A percentile compares a stretch with the other conserved stretches of the same genome.
Evolutionary conservation across 1,140 invertebrate genomes (phyloP).

Genomic region (Helicoverpa armigera): DNA sequence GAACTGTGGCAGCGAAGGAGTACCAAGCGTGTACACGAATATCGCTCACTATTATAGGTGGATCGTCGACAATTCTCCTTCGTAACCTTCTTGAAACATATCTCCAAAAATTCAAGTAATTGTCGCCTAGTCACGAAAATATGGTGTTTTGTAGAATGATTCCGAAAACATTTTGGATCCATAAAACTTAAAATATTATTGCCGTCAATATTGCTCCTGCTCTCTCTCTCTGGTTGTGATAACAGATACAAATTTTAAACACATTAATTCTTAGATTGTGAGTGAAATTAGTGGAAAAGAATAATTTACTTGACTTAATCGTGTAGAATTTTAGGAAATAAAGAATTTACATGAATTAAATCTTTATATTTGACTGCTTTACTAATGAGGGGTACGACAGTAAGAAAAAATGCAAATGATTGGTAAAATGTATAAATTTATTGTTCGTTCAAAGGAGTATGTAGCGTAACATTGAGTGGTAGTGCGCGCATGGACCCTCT

Average conservation of each 20-base stretch:
- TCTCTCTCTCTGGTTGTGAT: too few relatives aligned
- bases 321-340: background rate
- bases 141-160: slow-evolving; percentile 1
- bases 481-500: slow-evolving; percentile 64
- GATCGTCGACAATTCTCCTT: slow-evolving; percentile 90
- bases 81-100: slow-evolving; percentile 51
- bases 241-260: too few relatives aligned
- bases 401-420: background rate
- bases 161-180: background rate
- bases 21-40: slow-evolving; percentile 90
- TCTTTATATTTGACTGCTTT: background rate
- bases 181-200: background rate
- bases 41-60: slow-evolving; percentile 89
- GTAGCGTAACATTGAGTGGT: slow-evolving; percentile 63
- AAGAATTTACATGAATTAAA: background rate
- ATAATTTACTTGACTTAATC: too few relatives aligned
- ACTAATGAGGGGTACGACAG: background rate
- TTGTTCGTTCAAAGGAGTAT: slow-evolving; percentile 36
- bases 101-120: background rate
- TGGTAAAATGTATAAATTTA: background rate
- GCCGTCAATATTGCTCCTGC: too few relatives aligned
- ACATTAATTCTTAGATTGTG: too few relatives aligned
- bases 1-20: slow-evolving; percentile 89
- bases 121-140: slow-evolving; percentile 43
- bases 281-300: too few relatives aligned